Evolutionary conservation across 1,140 invertebrate genomes (phyloP).

Genomic region (Acromyrmex echinatior): DNA sequence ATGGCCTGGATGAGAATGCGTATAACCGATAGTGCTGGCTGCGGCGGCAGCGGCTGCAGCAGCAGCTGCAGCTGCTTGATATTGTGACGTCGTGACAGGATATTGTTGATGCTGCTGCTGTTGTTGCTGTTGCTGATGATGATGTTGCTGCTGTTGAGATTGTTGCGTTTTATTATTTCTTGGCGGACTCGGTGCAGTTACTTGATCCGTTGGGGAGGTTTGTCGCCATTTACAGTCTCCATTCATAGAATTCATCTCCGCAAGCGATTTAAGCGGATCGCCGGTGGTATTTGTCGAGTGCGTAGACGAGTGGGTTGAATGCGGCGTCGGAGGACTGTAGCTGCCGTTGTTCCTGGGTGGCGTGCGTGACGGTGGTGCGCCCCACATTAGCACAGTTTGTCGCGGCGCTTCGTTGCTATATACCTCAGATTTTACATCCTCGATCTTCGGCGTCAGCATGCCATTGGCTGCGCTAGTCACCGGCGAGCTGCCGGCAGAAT

Average conservation of each 20-base stretch:
- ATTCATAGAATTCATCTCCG: slow-evolving; percentile 88
- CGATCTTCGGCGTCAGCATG: slow-evolving; percentile 89
- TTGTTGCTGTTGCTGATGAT: slow-evolving; percentile 76
- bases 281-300: slow-evolving; percentile 80
- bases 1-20: slow-evolving; percentile 77
- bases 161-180: slow-evolving; percentile 79
- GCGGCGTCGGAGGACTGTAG: slow-evolving; percentile 85
- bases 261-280: slow-evolving; percentile 88
- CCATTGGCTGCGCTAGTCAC: slow-evolving; percentile 86
- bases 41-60: slow-evolving; percentile 74
- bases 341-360: slow-evolving; percentile 84
- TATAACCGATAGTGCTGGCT: slow-evolving; percentile 74
- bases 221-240: slow-evolving; percentile 87
- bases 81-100: slow-evolving; percentile 82
- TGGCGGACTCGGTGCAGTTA: slow-evolving; percentile 80
- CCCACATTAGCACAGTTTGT: slow-evolving; percentile 96
- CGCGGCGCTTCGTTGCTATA: slow-evolving; percentile 88
- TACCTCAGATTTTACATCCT: slow-evolving; percentile 88
- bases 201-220: slow-evolving; percentile 80
- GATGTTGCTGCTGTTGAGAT: slow-evolving; percentile 76
- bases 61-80: slow-evolving; percentile 79
- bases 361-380: slow-evolving; percentile 86
- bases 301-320: slow-evolving; percentile 82
- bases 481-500: slow-evolving; percentile 88
- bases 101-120: slow-evolving; percentile 76